phyloP scores from a whole-genome alignment of 2,888 invertebrate genomes.

The Phaonia tiefii region DNA sequence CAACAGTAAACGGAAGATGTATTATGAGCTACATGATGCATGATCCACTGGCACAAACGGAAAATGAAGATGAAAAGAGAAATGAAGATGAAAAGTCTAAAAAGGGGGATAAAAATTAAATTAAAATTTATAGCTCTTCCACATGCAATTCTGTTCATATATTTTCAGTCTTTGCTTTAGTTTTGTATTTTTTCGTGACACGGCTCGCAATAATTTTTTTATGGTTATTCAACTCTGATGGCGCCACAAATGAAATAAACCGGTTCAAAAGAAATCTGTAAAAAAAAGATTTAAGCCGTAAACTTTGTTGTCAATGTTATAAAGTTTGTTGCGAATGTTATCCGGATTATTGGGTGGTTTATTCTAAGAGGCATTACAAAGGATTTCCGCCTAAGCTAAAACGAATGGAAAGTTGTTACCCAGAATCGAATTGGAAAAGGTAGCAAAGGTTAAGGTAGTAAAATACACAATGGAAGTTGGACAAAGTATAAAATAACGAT shows the following conservation, averaged over 20 bases:
- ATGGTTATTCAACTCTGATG: too few relatives aligned
- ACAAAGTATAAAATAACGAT: too few relatives aligned
- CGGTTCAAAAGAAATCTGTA: not conserved
- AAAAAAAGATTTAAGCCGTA: too few relatives aligned
- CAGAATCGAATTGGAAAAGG: too few relatives aligned
- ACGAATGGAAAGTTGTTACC: too few relatives aligned
- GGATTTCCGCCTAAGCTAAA: too few relatives aligned
- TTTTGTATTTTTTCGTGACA: too few relatives aligned
- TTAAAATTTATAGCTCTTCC: slow-evolving; percentile 27
- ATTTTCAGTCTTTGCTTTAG: not conserved
- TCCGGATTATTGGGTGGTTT: not conserved
- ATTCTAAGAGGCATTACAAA: not conserved
- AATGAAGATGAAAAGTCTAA: not conserved
- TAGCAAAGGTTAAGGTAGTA: too few relatives aligned
- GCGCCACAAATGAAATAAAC: too few relatives aligned
- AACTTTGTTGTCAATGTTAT: too few relatives aligned
- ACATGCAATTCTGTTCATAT: slow-evolving; percentile 18
- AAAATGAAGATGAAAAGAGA: not conserved
- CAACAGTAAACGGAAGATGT: slow-evolving; percentile 14
- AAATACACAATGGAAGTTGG: too few relatives aligned
- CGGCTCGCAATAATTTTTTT: too few relatives aligned
- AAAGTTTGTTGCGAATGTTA: slow-evolving; percentile 3
- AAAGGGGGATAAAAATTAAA: not conserved
- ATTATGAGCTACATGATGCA: not conserved
- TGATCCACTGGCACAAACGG: not conserved